Base-by-base conservation (phyloP, 2,888 invertebrate species). In the Synergus umbraculus region DNA sequence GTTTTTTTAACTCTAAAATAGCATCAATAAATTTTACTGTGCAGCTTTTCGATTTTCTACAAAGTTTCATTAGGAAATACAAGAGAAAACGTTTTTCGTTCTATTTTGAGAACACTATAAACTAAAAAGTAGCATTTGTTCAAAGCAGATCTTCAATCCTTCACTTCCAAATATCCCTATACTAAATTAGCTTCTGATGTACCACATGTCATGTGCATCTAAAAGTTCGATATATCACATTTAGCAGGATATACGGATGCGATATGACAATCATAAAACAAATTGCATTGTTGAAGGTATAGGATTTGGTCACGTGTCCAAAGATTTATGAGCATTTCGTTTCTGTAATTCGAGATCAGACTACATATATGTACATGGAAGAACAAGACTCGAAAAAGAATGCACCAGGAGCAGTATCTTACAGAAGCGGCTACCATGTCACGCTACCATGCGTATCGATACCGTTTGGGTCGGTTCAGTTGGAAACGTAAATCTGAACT, bases 401-500 rank as follows among this genome's bases (percentile, higher is more conserved):
- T 58, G 58, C 58, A 58, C 2, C 18, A 10, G 18, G 58, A 58
- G 9, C 58, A 58, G 58, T 58, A 58, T 58, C 58, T n/a, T 58
- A 58, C 58, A 18, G 58, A 58, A 9, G 58, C 10, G 58, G 58
- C 58, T 58, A 58, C 18, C 69, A 12, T 46, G 22, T 44, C 15
- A 43, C 15, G 15, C 29, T 69, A 49, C 69, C 46, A 46, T 69
- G 29, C 44, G 44, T 67, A 44, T 67, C 44, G 44, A 13, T 63
- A 63, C 22, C 22, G 63, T 63, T 67, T 13, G 46, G 46, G 46
- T 37, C 15, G 49, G n/a, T 69, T 69, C 69, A 69, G 49, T 29
- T 73, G 7, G 29, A 73, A 73, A 54, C 54, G 73, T 73, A 73
- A 73, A 73, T 73, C n/a, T 73, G 54, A 54, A 73, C 58, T 73